Evolutionary conservation across 2,113 vertebrate species (phyloP).

Genomic region (Hoplias malabaricus): DNA sequence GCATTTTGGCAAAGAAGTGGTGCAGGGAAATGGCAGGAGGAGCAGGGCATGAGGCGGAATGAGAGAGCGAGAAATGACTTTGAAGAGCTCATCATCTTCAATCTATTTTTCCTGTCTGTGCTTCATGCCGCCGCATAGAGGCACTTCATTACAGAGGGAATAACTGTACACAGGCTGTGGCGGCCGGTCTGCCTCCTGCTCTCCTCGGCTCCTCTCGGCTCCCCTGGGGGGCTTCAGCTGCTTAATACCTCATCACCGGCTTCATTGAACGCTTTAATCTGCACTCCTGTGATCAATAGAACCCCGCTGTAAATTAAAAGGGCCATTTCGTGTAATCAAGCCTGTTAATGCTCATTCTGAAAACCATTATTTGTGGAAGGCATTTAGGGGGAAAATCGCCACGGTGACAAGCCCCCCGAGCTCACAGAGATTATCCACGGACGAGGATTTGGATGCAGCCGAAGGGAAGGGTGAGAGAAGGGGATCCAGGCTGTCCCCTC

Average conservation of each 20-base stretch:
- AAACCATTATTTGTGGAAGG: conserved; percentile 99
- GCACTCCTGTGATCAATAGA: conserved; percentile 99
- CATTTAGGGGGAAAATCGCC: conserved; percentile 93
- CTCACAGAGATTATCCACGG: conserved; percentile 75
- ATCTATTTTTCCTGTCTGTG: conserved; percentile 97
- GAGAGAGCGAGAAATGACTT: conserved; percentile 99
- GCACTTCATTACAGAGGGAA: conserved; percentile 99
- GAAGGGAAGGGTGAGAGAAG: conserved; percentile 47
- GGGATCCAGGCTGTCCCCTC: conserved; percentile 47
- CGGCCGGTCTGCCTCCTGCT: conserved; percentile 76
- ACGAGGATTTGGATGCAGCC: conserved; percentile 64
- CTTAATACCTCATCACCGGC: conserved; percentile 99
- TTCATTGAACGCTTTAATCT: conserved; percentile 99
- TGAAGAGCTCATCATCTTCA: conserved; percentile 99
- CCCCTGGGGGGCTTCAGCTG: conserved; percentile 91
- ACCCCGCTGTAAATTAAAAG: conserved; percentile 99
- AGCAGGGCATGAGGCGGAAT: conserved; percentile 92
- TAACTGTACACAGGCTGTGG: conserved; percentile 92
- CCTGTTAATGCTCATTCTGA: conserved; percentile 99
- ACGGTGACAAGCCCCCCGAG: conserved; percentile 78
- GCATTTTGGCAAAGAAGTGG: conserved; percentile 86
- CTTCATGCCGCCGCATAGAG: conserved; percentile 98
- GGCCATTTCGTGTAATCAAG: conserved; percentile 98
- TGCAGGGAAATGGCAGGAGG: conserved; percentile 54
- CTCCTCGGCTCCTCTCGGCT: conserved; percentile 76